Base-by-base conservation (phyloP, 2,797 vertebrate genomes). In the Rhynchonycteris naso region DNA sequence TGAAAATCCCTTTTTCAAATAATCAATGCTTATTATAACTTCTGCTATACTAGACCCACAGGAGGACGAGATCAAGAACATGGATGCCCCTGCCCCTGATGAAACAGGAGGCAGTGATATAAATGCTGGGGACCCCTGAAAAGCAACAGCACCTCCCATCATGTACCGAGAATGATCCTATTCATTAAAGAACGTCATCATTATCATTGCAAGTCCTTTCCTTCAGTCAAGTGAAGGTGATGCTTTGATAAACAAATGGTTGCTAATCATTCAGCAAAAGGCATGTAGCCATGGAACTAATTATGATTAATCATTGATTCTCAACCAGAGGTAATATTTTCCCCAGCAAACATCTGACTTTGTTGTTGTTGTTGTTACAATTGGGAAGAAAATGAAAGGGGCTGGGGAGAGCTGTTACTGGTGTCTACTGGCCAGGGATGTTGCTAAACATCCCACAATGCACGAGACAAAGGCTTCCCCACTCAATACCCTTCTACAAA, bases 1-100 rank as follows among this genome's bases (percentile, higher is more conserved):
- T 69, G 81, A 93, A 87, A 92, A 52, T 58, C 68, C 14, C 90
- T 82, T 93, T 71, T 78, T 88, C 54, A 87, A 86, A 61, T 47
- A 76, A 88, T 50, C 75, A 89, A 12, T 79, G 28, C 11, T 86
- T 86, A 68, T 52, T n/a, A 2, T 68, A 35, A 92, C 26, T 90
- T 33, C 19, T 93, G 76, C 87, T 72, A 78, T 22, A 65, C 0
- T 7, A 47, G 33, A 88, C 71, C 50, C 79, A 54, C 0, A 78
- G 71, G 71, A 93, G 26, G 33, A 54, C 35, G 24, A 91, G 35
- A 56, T 19, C 72, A 96, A 52, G 28, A 43, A 47, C 4, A 63
- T 1, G 50, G 28, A 81, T 6, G 43, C 1, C 12, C 6, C 43
- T 8, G 14, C 1, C 33, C n/a, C 65, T 54, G 50, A 16, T 33